Percentiles rank a stretch among this genome's conserved stretches.
Evolutionary conservation across 2,113 vertebrate species (phyloP).

Genomic region (Sceloporus undulatus): DNA sequence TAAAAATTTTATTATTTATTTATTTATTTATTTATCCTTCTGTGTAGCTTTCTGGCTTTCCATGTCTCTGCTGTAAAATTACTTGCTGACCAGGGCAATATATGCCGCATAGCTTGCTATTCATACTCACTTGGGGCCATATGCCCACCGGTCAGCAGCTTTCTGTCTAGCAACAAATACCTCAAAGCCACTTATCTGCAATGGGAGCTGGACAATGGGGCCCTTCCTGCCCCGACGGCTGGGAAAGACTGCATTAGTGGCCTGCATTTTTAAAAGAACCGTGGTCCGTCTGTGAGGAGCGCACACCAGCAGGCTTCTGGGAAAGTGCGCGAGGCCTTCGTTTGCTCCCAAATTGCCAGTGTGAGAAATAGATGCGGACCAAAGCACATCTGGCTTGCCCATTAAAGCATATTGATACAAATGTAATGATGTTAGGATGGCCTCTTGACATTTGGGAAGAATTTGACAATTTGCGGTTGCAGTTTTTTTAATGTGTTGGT

Average conservation of each 20-base stretch:
- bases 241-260: slow-evolving; percentile 67
- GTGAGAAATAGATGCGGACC: background rate
- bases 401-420: no score
- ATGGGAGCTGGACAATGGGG: slow-evolving; percentile 64
- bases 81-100: slow-evolving; percentile 12
- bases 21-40: no score
- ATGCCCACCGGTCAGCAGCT: slow-evolving; percentile 64
- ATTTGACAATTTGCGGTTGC: no score
- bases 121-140: background rate
- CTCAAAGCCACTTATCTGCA: slow-evolving; percentile 58
- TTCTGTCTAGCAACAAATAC: slow-evolving; percentile 48
- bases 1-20: no score
- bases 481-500: no score
- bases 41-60: background rate
- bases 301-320: slow-evolving; percentile 16
- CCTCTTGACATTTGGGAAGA: no score
- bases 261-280: slow-evolving; percentile 69
- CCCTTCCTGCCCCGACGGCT: slow-evolving; percentile 63
- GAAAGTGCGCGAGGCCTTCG: background rate
- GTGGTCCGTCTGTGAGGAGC: slow-evolving; percentile 1
- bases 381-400: no score
- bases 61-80: background rate
- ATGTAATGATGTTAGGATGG: no score
- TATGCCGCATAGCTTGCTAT: slow-evolving; percentile 29
- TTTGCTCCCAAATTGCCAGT: fast-evolving